These are phyloP conservation scores for Plutella xylostella DNA, from an alignment of 2,888 invertebrate species.

Conservation along the genomic window DNA sequence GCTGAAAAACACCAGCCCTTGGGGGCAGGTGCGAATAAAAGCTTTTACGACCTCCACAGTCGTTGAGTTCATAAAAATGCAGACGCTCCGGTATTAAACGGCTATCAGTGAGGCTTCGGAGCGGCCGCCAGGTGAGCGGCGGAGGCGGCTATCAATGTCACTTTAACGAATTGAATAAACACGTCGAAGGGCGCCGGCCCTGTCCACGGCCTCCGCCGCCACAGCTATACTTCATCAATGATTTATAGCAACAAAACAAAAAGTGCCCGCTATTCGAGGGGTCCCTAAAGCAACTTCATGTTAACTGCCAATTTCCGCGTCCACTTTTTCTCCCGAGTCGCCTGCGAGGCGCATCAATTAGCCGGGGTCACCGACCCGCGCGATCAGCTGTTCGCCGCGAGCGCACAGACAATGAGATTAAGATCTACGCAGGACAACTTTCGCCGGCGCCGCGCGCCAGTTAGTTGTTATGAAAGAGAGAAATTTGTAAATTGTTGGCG, in stretches of 20 bases:
- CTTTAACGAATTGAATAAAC: conserved; percentile 67
- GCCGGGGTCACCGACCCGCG: conserved; percentile 20
- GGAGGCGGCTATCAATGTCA: conserved; percentile 65
- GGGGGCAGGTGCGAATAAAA: conserved; percentile 9
- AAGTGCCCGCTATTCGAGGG: neutral
- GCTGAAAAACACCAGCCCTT: conserved; percentile 20
- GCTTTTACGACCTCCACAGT: conserved; percentile 5
- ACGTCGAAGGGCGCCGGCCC: conserved; percentile 44
- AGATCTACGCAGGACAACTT: conserved; percentile 72
- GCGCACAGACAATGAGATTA: conserved; percentile 71
- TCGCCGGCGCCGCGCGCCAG: conserved; percentile 69
- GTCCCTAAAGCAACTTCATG: neutral
- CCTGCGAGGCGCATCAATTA: conserved; percentile 10
- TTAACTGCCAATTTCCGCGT: neutral
- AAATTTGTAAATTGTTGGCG: conserved; percentile 73
- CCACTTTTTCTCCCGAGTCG: neutral
- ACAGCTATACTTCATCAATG: neutral
- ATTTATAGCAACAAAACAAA: neutral
- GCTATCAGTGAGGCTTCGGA: conserved; percentile 45
- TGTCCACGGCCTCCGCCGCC: conserved; percentile 23
- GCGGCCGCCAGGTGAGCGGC: conserved; percentile 48
- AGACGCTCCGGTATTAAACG: conserved; percentile 44
- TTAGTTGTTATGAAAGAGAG: conserved; percentile 73
- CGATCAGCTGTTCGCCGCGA: conserved; percentile 63
- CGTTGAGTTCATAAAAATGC: conserved; percentile 22